Evolutionary conservation across 2,113 vertebrate species (phyloP), one percentile per base, ranked within the genome.

Genomic region (Campylomormyrus tamandua): DNA sequence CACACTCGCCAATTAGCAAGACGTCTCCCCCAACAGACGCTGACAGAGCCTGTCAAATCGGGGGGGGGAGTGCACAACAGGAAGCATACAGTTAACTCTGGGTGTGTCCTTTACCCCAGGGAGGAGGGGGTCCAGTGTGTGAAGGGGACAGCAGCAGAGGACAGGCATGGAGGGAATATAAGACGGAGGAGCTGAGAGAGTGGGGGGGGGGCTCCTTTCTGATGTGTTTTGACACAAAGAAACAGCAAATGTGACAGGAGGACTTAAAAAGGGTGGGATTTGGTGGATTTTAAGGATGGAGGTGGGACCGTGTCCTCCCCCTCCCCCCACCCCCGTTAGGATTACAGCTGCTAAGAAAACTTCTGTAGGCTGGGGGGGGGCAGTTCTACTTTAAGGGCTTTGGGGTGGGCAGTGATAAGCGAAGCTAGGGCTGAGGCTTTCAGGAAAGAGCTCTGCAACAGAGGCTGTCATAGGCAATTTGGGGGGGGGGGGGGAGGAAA

Each of bases 171-270:
- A 9, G 19, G 45, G 24, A 46, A 50, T 31, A 27, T n/a, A 17
- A 19, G 48, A 50, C 3, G 7, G 19, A 1, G 42, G 35, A 13
- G 46, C 49, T 24, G 19, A 13, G 45, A 39, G 39, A 27, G 56
- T 27, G n/a, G 35, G 10, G 3, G 19, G 92, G 93, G 93, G 94
- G 91, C 2, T 92, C 92, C 94, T 94, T 94, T 95, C 93, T 95
- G 94, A 96, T 94, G 94, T 96, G 95, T 95, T 96, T 96, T 96
- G 95, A 96, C 95, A 95, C 91, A 91, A 92, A 92, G 70, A 92
- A 94, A 94, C 95, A 95, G 95, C 93, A 94, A 92, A 94, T 95
- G 93, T 95, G 95, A 96, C 95, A 94, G 93, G 92, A 92, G 93
- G 92, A 94, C 93, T 95, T 94, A 96, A 95, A 95, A 94, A 95